A percentile compares a stretch with the other conserved stretches of the same genome.
Conservation (phyloP, 2,113 vertebrate species). For the Dendrocopos noguchii region DNA sequence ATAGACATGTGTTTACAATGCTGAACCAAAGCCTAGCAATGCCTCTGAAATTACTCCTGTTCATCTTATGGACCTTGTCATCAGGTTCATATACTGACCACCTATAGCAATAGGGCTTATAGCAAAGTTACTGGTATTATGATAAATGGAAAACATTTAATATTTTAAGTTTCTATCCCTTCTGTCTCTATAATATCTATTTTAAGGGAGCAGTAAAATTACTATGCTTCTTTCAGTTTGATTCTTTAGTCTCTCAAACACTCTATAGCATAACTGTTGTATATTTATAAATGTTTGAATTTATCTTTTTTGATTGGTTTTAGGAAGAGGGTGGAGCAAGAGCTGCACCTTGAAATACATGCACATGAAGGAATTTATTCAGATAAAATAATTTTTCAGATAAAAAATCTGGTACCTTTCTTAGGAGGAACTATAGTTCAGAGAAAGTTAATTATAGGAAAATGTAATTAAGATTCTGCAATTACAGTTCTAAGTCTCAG, state of each 20-base stretch:
- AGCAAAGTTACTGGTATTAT: neutral
- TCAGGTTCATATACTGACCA: neutral
- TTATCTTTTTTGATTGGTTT: neutral
- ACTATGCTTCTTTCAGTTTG: neutral
- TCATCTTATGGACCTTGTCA: neutral
- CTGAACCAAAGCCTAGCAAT: neutral
- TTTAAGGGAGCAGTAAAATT: neutral
- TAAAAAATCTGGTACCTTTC: neutral
- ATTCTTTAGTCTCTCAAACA: neutral
- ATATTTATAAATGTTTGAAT: neutral
- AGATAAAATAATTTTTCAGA: slow-evolving; percentile 19
- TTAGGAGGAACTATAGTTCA: neutral
- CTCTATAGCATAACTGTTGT: neutral
- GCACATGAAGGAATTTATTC: neutral
- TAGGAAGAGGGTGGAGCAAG: neutral
- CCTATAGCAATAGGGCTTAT: neutral
- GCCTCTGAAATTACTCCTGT: neutral
- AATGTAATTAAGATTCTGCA: slow-evolving; percentile 44
- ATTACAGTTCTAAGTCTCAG: slow-evolving; percentile 10
- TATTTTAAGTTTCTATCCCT: neutral
- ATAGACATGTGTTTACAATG: neutral
- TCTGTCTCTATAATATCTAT: neutral
- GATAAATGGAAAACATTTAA: neutral
- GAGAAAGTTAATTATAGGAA: slow-evolving; percentile 31
- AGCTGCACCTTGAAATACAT: neutral